Percentiles rank a stretch among this genome's conserved stretches.
Conservation (phyloP, 2,888 invertebrate species). For the Octodonta nipae region DNA sequence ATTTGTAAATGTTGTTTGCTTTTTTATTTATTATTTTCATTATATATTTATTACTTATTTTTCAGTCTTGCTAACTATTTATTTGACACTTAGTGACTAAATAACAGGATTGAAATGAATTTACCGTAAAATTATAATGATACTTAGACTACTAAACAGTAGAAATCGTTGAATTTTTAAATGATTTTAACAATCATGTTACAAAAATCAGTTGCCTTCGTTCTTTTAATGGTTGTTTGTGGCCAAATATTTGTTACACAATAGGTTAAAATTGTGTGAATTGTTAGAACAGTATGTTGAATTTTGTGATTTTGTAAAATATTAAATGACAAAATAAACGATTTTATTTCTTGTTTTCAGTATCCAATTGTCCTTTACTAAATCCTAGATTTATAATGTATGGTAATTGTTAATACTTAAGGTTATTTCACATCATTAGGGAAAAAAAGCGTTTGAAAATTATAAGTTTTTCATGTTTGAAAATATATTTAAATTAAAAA, state of each 20-base stretch:
- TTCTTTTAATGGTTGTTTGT: constrained; percentile 12
- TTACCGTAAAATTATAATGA: constrained; percentile 14
- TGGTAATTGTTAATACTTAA: too few species aligned
- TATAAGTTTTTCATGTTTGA: too few species aligned
- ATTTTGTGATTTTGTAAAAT: constrained; percentile 37
- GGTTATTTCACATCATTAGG: too few species aligned
- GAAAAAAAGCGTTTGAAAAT: too few species aligned
- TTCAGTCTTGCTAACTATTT: constrained; percentile 15
- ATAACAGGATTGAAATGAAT: constrained; percentile 19
- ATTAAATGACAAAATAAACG: constrained; percentile 7
- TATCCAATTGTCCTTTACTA: too few species aligned
- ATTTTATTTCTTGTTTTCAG: not conserved
- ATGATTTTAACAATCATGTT: constrained; percentile 23
- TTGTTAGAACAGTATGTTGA: constrained; percentile 36
- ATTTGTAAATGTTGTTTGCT: constrained; percentile 30
- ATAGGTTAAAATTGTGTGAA: constrained; percentile 33
- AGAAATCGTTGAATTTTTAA: constrained; percentile 23
- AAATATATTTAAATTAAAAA: too few species aligned
- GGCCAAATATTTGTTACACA: constrained; percentile 14
- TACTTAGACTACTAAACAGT: constrained; percentile 16
- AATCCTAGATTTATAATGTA: too few species aligned
- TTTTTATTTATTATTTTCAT: constrained; percentile 6
- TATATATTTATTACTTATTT: constrained; percentile 14
- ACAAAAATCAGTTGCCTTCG: constrained; percentile 9
- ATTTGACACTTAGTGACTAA: constrained; percentile 14